Evolutionary conservation across 2,888 invertebrate species (phyloP), one percentile per base, ranked within the genome.

Genomic region (Poecilus cupreus): DNA sequence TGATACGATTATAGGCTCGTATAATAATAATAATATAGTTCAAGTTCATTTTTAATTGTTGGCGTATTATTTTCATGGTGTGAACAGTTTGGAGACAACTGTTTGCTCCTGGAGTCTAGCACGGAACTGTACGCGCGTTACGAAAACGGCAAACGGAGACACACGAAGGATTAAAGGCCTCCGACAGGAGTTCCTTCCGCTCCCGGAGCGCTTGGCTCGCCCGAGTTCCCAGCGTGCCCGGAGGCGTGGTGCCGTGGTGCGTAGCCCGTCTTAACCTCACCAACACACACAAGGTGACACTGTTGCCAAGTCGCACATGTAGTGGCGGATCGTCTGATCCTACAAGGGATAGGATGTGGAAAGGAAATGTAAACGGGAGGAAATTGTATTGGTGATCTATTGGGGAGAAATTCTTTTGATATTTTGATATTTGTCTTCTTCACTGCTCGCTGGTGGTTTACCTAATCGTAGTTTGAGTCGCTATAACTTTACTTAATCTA

Each of bases 91-190:
- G 51, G 1, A 1, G 13, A n/a, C 54, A 49, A 32, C 51, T 13
- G 18, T 32, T n/a, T 32, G 13, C 20, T 57, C 51, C 76, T 57
- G 13, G 11, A 57, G 51, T 16, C 46, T n/a, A 76, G 11, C 18
- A 20, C 76, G 22, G 11, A 16, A 16, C 18, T n/a, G 4, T 51
- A 8, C 32, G 18, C 24, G 37, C 68, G 68, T 78, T 60, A 26
- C 26, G n/a, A 24, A 49, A 64, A 79, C 51, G 78, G 64, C 78
- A 79, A 79, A 79, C 49, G 79, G 51, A 70, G 51, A 79, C 68
- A 79, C 49, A 46, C 20, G 32, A 20, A 70, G 79, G 68, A 79
- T 79, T 79, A 79, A 79, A 70, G 79, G 79, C 46, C 79, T 79
- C 32, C 70, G 57, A 70, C 70, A 76, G 78, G 78, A 68, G 70